Evolutionary conservation across 2,888 invertebrate species (phyloP).

Genomic region (Junonia oenone): DNA sequence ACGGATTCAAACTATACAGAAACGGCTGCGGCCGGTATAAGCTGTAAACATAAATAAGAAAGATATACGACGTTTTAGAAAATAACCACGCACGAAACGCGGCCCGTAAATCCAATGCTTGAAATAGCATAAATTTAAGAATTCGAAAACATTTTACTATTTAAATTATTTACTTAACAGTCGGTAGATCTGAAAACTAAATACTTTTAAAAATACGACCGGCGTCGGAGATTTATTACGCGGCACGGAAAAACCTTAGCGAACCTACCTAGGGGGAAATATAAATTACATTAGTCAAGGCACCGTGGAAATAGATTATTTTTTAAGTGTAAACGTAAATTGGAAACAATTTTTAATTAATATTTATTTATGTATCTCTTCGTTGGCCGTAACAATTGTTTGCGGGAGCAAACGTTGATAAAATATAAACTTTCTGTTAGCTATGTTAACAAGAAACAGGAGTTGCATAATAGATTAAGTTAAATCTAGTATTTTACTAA

Average conservation of each 20-base stretch:
- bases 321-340: background rate
- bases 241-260: constrained; percentile 14
- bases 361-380: too few relatives aligned
- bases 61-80: constrained; percentile 73
- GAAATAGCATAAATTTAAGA: constrained; percentile 64
- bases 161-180: constrained; percentile 21
- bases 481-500: too few relatives aligned
- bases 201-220: constrained; percentile 13
- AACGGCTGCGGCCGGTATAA: constrained; percentile 65
- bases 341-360: background rate
- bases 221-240: constrained; percentile 12
- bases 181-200: constrained; percentile 17
- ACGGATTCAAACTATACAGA: constrained; percentile 67
- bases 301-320: constrained; percentile 12
- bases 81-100: constrained; percentile 68
- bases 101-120: constrained; percentile 61
- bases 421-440: too few relatives aligned
- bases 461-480: too few relatives aligned
- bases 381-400: too few relatives aligned
- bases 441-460: too few relatives aligned
- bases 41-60: constrained; percentile 77
- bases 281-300: constrained; percentile 17
- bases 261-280: constrained; percentile 10
- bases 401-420: too few relatives aligned
- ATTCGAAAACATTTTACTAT: constrained; percentile 21